Percentiles rank a stretch among this genome's conserved stretches.
These are phyloP conservation scores for Holacanthus passer DNA, from an alignment of 2,113 vertebrate species.

Conservation along the genomic window DNA sequence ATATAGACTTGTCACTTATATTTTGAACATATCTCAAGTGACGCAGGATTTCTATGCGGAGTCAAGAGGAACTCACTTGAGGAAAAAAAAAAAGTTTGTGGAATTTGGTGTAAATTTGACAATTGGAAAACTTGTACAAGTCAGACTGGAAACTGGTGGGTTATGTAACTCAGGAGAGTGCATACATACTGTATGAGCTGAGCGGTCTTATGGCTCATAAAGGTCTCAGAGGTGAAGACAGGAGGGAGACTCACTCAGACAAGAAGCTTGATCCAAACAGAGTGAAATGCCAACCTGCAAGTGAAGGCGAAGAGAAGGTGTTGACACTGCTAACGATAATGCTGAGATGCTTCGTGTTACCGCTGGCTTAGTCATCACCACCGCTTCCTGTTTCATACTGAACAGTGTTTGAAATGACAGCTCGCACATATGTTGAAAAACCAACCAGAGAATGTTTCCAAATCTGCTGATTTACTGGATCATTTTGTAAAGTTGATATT, in stretches of 20 bases:
- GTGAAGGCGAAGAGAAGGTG: slow-evolving; percentile 33
- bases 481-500: neutral
- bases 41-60: neutral
- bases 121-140: slow-evolving; percentile 17
- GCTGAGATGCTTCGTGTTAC: slow-evolving; percentile 41
- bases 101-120: neutral
- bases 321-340: slow-evolving; percentile 44
- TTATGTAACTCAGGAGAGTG: slow-evolving; percentile 15
- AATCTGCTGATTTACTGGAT: neutral
- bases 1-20: slow-evolving; percentile 24
- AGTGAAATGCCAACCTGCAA: slow-evolving; percentile 52
- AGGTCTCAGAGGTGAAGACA: slow-evolving; percentile 39
- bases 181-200: slow-evolving; percentile 12
- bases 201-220: slow-evolving; percentile 13
- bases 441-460: neutral
- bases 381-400: slow-evolving; percentile 4
- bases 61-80: neutral
- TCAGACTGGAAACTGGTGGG: neutral
- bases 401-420: neutral
- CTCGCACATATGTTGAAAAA: slow-evolving; percentile 3
- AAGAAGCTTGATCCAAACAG: slow-evolving; percentile 39
- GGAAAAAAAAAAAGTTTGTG: neutral
- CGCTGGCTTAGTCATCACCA: slow-evolving; percentile 38
- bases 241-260: slow-evolving; percentile 24
- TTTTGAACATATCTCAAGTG: slow-evolving; percentile 12